phyloP scores from a whole-genome alignment of 2,797 vertebrate genomes.

The Xerus rutilus region DNA sequence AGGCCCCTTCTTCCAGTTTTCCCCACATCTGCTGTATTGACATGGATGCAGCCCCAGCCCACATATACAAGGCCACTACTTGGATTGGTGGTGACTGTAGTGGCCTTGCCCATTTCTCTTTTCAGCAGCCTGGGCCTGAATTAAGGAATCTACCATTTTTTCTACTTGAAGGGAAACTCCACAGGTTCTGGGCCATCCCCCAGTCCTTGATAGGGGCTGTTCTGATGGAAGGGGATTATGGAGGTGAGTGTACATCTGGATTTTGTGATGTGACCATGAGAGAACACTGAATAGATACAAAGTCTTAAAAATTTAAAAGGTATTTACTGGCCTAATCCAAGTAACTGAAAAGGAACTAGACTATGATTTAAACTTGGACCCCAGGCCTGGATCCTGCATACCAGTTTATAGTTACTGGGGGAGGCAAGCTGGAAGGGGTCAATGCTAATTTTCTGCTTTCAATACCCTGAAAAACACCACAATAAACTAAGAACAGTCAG shows the following conservation, averaged over 20 bases:
- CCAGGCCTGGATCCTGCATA: no score
- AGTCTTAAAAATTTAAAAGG: background rate
- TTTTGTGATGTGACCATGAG: background rate
- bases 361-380: background rate
- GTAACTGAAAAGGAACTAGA: background rate
- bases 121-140: background rate
- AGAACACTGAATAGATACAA: background rate
- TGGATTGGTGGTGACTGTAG: accelerated
- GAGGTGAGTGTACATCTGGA: background rate
- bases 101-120: background rate
- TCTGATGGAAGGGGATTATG: background rate
- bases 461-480: background rate
- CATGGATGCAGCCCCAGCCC: accelerated
- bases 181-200: background rate
- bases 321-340: background rate
- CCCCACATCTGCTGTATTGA: background rate
- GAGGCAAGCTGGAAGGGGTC: background rate
- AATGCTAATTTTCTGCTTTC: background rate
- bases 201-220: background rate
- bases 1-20: accelerated
- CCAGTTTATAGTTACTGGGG: background rate
- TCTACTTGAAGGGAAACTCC: background rate
- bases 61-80: background rate
- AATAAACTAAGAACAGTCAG: background rate
- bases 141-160: background rate